Conservation (phyloP, 2,113 vertebrate genomes). For the Tachysurus vachellii region DNA sequence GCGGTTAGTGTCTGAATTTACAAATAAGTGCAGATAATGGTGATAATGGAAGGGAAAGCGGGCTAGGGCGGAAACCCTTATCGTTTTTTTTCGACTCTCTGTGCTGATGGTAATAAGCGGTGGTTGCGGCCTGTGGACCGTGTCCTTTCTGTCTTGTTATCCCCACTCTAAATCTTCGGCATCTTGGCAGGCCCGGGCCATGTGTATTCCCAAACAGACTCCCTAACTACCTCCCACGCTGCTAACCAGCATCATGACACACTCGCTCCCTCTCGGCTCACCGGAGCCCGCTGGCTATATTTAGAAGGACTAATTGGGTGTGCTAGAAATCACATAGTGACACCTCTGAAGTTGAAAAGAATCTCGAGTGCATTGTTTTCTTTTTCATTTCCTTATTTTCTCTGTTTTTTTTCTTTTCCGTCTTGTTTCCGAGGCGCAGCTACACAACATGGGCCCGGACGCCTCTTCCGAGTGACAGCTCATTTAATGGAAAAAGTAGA, state of each 20-base stretch:
- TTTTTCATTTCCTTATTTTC: conserved; percentile 38
- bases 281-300: conserved; percentile 50
- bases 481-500: conserved; percentile 55
- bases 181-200: conserved; percentile 60
- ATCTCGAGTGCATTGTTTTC: conserved; percentile 58
- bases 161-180: conserved; percentile 54
- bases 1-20: conserved; percentile 17
- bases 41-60: conserved; percentile 28
- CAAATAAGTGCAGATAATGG: conserved; percentile 34
- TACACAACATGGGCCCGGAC: conserved; percentile 24
- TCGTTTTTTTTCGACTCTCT: conserved; percentile 36
- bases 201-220: conserved; percentile 61
- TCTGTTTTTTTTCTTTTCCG: not conserved
- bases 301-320: conserved; percentile 63
- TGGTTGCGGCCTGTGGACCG: conserved; percentile 53
- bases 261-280: conserved; percentile 3
- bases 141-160: conserved; percentile 62
- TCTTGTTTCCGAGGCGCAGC: not conserved
- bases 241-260: conserved; percentile 40
- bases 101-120: conserved; percentile 55
- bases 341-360: conserved; percentile 62
- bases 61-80: conserved; percentile 12
- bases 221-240: conserved; percentile 45
- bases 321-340: conserved; percentile 58
- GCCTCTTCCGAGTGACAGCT: conserved; percentile 50